These are phyloP conservation scores for Propithecus deckenii DNA, from an alignment of 2,797 vertebrate species.

Conservation along the genomic window DNA sequence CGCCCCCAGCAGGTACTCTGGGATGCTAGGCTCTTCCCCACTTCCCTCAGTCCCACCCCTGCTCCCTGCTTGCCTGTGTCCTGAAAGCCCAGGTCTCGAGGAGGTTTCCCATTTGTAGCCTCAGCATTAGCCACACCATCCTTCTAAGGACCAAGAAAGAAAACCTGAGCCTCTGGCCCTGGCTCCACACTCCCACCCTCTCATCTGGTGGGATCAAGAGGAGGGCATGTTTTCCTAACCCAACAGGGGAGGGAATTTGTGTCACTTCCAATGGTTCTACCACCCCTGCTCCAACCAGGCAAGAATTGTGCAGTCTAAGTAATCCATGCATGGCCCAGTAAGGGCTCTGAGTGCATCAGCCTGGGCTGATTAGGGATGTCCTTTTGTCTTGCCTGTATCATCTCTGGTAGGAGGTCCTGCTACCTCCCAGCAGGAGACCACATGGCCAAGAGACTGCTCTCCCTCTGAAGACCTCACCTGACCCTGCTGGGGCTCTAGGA, in stretches of 20 bases:
- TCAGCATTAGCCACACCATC: constrained; percentile 88
- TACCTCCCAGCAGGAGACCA: not conserved
- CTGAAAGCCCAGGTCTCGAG: constrained; percentile 91
- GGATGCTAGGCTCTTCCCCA: not conserved
- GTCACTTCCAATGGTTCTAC: not conserved
- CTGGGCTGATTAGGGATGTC: not conserved
- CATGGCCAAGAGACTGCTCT: not conserved
- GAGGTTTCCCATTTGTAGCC: constrained; percentile 87
- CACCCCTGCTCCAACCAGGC: not conserved
- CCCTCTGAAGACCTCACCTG: not conserved
- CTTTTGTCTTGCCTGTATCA: not conserved
- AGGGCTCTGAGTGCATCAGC: not conserved
- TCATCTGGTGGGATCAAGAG: not conserved
- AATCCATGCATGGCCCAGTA: not conserved
- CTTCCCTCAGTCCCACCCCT: not conserved
- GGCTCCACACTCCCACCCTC: not conserved
- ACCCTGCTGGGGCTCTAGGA: not conserved
- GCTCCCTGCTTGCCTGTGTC: constrained; percentile 88
- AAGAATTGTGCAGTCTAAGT: not conserved
- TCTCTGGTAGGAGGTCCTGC: not conserved
- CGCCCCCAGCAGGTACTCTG: not conserved
- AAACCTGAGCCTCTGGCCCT: constrained; percentile 54
- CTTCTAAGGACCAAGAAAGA: constrained; percentile 83
- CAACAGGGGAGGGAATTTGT: not conserved
- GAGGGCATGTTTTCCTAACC: not conserved